Percentiles rank a stretch among this genome's conserved stretches.
Evolutionary conservation across 64 coral and sea anemone species (phyloP).

Genomic region (Cladopsammia gracilis): DNA sequence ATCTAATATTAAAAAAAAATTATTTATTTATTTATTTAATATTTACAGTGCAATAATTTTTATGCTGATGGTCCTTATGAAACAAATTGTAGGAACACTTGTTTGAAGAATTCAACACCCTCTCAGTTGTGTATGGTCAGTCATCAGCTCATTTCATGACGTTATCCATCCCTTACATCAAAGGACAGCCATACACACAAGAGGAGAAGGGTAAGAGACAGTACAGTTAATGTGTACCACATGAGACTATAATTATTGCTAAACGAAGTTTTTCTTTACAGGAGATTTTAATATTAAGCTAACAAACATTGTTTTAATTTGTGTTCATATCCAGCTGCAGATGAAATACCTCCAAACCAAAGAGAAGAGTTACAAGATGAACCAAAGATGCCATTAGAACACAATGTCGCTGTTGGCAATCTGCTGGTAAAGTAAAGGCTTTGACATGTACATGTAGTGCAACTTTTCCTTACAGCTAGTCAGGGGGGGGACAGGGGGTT

Average conservation of each 20-base stretch:
- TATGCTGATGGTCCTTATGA: too few relatives aligned
- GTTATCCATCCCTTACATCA: slow-evolving; percentile 88
- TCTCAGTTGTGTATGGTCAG: slow-evolving; percentile 94
- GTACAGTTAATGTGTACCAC: too few relatives aligned
- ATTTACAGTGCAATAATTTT: too few relatives aligned
- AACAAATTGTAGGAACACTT: slow-evolving; percentile 63
- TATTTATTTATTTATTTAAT: too few relatives aligned
- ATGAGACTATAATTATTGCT: too few relatives aligned
- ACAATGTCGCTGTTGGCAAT: slow-evolving; percentile 35
- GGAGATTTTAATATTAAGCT: too few relatives aligned
- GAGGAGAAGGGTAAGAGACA: not conserved
- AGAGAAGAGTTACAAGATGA: not conserved
- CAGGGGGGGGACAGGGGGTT: too few relatives aligned
- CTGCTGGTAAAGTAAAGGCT: slow-evolving; percentile 1
- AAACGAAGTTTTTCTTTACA: too few relatives aligned
- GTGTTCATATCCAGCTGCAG: not conserved
- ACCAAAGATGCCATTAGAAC: not conserved
- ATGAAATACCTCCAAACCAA: not conserved
- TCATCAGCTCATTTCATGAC: slow-evolving; percentile 74
- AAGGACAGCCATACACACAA: slow-evolving; percentile 65
- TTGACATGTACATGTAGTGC: not conserved
- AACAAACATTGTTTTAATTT: not conserved
- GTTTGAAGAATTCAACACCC: slow-evolving; percentile 94
- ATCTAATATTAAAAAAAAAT: too few relatives aligned
- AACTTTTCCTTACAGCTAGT: too few relatives aligned